Evolutionary conservation across 2,113 vertebrate species (phyloP), one percentile per base, ranked within the genome.

Genomic region (Furnarius figulus): DNA sequence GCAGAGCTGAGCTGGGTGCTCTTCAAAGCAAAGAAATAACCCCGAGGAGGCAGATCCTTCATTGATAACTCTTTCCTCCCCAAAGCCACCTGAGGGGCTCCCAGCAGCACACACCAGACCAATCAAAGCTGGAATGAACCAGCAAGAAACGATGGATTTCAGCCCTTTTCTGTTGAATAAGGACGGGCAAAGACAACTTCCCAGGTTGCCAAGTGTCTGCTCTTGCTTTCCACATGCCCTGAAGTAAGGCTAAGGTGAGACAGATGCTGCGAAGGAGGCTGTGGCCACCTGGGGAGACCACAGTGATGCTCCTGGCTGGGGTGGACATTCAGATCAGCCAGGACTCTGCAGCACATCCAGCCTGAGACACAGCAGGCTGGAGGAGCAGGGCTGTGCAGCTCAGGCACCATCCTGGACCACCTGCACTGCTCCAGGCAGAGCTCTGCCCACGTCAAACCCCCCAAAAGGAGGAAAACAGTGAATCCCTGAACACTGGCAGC

Each of bases 401-500:
- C 18, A 2, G 49, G 14, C 6, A 5, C 46, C 52, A 65, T 20
- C 76, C 68, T 1, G 10, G 35, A 44, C 39, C 68, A 30, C 31
- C 42, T 19, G 18, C 0, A 0, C 53, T 33, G 56, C 35, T 56
- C 30, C 39, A 9, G 35, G 28, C 77, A 85, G 62, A 95, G 56
- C 70, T 27, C 13, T 9, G 3, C 47, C 40, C 13, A 0, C 4
- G 11, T 33, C 23, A 14, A 76, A 83, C 30, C 37, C 74, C 78
- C n/a, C 21, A 8, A 50, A 42, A 50, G 39, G 75, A 89, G 71
- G 74, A 79, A 93, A 66, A 85, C 24, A 0, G 30, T 17, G 49
- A 90, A 83, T 80, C 62, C 89, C 89, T 93, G 87, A 93, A 94
- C 67, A 25, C 8, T 37, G 47, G 81, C 91, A 93, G 82, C 71